phyloP scores from a whole-genome alignment of 2,797 vertebrate genomes.

The Hydrolagus colliei region DNA sequence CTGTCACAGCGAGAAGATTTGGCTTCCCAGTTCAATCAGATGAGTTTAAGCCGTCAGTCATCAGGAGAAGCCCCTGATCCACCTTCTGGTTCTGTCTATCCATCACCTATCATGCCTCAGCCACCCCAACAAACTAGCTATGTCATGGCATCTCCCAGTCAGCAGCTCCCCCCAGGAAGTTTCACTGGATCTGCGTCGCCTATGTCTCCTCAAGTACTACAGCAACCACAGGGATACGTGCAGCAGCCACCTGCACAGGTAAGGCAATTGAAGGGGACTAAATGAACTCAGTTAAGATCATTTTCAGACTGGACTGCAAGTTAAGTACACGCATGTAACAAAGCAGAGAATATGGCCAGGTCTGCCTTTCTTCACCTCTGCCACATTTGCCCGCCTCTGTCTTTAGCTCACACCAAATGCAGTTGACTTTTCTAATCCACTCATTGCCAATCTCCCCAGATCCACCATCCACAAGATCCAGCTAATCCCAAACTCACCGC shows the following conservation, averaged over 20 bases:
- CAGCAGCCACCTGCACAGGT: constrained; percentile 76
- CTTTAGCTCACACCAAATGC: no score
- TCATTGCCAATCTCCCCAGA: no score
- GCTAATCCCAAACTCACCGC: no score
- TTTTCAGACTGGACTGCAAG: no score
- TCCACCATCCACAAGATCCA: no score
- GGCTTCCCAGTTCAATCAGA: constrained; percentile 72
- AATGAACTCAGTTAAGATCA: not conserved
- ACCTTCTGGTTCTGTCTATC: constrained; percentile 57
- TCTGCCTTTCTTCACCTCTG: no score
- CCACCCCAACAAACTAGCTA: constrained; percentile 54
- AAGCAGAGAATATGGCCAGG: no score
- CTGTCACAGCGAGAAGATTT: constrained; percentile 75
- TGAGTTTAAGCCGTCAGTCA: constrained; percentile 74
- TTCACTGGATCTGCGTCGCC: constrained; percentile 58
- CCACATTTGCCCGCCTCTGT: no score
- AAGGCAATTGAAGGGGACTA: constrained; percentile 18
- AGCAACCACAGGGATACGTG: constrained; percentile 56
- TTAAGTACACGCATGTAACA: no score
- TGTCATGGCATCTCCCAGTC: constrained; percentile 54
- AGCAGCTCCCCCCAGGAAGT: constrained; percentile 62
- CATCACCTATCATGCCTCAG: constrained; percentile 58
- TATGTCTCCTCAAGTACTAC: constrained; percentile 60
- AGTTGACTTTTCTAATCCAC: no score
- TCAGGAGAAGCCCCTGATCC: constrained; percentile 68